These are phyloP conservation scores for Characodon lateralis DNA, from an alignment of 2,797 vertebrate genomes.

Conservation along the genomic window DNA sequence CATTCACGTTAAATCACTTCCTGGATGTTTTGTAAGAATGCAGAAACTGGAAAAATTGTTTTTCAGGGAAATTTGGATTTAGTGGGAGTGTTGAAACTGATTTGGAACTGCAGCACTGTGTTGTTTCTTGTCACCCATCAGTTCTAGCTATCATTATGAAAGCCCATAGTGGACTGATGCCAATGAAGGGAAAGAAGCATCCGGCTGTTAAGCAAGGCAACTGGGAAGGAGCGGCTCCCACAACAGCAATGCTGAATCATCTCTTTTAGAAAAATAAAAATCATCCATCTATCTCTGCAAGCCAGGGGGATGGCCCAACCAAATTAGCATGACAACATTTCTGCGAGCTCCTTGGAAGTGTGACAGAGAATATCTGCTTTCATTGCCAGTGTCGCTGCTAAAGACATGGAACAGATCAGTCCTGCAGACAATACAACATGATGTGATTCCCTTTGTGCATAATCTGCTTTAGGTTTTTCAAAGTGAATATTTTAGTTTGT, in stretches of 20 bases:
- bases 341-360: constrained; percentile 59
- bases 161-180: constrained; percentile 46
- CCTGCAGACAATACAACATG: constrained; percentile 52
- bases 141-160: constrained; percentile 51
- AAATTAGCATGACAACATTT: constrained; percentile 68
- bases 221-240: constrained; percentile 40
- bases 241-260: constrained; percentile 66
- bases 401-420: constrained; percentile 63
- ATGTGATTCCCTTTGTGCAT: constrained; percentile 65
- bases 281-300: constrained; percentile 52
- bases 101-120: constrained; percentile 31
- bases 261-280: constrained; percentile 22
- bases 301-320: constrained; percentile 58
- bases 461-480: constrained; percentile 64
- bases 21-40: constrained; percentile 26
- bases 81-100: constrained; percentile 20
- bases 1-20: constrained; percentile 15
- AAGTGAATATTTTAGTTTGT: constrained; percentile 67
- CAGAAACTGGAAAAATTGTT: constrained; percentile 12
- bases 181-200: constrained; percentile 44
- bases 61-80: constrained; percentile 26
- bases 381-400: constrained; percentile 54
- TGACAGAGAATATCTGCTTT: constrained; percentile 68
- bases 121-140: constrained; percentile 38
- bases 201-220: constrained; percentile 43